Base-by-base conservation (phyloP, 2,888 invertebrate genomes). In the Bruchidius siliquastri region DNA sequence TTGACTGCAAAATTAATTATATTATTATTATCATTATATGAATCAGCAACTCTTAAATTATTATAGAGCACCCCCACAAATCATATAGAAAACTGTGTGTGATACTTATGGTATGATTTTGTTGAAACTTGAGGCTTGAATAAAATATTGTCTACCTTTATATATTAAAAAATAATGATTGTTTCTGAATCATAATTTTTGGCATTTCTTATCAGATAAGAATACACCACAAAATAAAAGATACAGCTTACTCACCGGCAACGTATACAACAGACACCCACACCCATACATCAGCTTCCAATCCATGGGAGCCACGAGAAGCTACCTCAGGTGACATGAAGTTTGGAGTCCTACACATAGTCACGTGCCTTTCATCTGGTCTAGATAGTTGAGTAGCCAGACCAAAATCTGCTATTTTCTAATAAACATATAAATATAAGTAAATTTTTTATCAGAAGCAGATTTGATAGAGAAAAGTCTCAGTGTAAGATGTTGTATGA, bases 271-370 rank as follows among this genome's bases (percentile, higher is more conserved):
- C 91, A 98, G 93, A 83, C 97, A 97, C 0, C 98, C 98, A n/a
- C 98, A 88, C 95, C 98, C 98, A 98, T 0, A 98, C 94, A 89
- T 98, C 98, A 8, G 95, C 94, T 83, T 96, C 96, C 72, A 97
- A 87, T 20, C 98, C 98, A 87, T 98, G 97, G 0, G 96, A 91
- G 78, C 93, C 91, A 82, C 96, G 90, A 0, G 94, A 94, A 21
- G 96, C 96, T 20, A 98, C 92, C 89, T 96, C 97, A 79, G 98
- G 98, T 6, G 97, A 96, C 82, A 98, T 98, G 84, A 96, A 98
- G 87, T 98, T 98, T 22, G 98, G 97, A 69, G 98, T 98, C 71
- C 98, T 98, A 88, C 98, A 98, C 96, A 98, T 96, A n/a, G 98
- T 98, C 84, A 95, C 91, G 88, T 98, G 97, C 85, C 95, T 95